Conservation (phyloP, 2,888 invertebrate species). For the Exocentrus adspersus region DNA sequence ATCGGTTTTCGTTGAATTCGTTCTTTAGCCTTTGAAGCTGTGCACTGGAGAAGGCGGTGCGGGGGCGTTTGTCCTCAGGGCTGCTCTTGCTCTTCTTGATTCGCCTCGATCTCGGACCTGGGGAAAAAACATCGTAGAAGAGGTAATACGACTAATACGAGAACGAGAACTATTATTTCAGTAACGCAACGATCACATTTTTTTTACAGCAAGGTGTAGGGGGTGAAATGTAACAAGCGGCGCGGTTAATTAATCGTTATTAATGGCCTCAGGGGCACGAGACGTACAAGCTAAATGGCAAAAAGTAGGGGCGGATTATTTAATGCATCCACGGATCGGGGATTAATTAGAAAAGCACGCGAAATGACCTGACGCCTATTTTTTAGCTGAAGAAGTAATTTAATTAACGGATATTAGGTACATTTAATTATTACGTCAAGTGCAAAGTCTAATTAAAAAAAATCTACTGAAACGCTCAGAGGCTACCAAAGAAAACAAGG, state of each 20-base stretch:
- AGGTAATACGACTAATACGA: too few species aligned
- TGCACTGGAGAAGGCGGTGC: conserved; percentile 95
- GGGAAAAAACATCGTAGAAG: conserved; percentile 43
- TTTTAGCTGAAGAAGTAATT: conserved; percentile 28
- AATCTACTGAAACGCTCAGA: too few species aligned
- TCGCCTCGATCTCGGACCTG: conserved; percentile 71
- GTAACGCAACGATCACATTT: too few species aligned
- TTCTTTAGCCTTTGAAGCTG: conserved; percentile 91
- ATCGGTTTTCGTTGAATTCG: conserved; percentile 92
- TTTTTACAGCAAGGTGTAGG: too few species aligned
- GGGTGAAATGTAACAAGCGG: too few species aligned
- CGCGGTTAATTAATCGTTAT: conserved; percentile 1
- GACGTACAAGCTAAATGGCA: conserved; percentile 14
- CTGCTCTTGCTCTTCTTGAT: conserved; percentile 65
- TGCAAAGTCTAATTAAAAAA: too few species aligned
- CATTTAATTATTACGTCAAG: too few species aligned
- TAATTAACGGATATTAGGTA: too few species aligned
- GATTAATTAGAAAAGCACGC: conserved; percentile 32
- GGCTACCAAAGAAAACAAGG: too few species aligned
- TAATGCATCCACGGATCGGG: conserved; percentile 8
- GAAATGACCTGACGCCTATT: conserved; percentile 25
- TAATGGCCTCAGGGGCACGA: background rate
- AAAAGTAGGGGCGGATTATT: conserved; percentile 7
- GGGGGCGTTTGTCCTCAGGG: conserved; percentile 87
- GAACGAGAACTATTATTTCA: too few species aligned